Base-by-base conservation (phyloP, 2,113 vertebrate species). In the Vidua macroura region DNA sequence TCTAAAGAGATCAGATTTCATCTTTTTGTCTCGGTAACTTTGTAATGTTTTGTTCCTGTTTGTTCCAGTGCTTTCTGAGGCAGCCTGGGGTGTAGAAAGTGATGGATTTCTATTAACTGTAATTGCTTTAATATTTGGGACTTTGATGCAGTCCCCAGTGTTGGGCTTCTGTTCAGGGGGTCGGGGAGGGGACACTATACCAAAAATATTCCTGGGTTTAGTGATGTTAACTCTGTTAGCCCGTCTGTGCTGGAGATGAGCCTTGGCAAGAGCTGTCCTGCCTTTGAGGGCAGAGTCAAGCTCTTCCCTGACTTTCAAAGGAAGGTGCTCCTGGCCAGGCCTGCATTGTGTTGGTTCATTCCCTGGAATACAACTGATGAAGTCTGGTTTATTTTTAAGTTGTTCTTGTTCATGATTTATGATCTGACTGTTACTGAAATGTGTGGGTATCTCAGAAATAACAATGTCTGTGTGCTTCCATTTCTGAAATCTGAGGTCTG, bases 81-180 rank as follows among this genome's bases (percentile, higher is more conserved):
- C 59, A 31, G 79, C 64, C 83, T 33, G 80, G 62, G 9, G 37
- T n/a, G 22, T 9, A 27, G 76, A 59, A 49, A 84, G 79, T 19
- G 2, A 23, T 85, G 84, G 44, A 10, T 66, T 91, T 89, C 31
- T 64, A 2, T 56, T 23, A 23, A 60, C 49, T 90, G 63, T 74
- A 63, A 39, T 35, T 92, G 90, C 90, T 93, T 94, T 95, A 86
- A 90, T 39, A 5, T 43, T 85, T n/a, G 88, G 90, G 75, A 37
- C 43, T 80, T 88, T 81, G 58, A 82, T 88, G 77, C 68, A 72
- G 79, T 63, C 82, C 89, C 77, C n/a, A 2, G 48, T 35, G 62
- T 43, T 80, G 83, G 85, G 56, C 13, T 80, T 58, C 46, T 77
- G 55, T 41, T 82, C 64, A 30, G 76, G 67, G 83, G 49, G 44